Evolutionary conservation across 2,113 vertebrate species (phyloP), one percentile per base, ranked within the genome.

Genomic region (Tauraco erythrolophus): DNA sequence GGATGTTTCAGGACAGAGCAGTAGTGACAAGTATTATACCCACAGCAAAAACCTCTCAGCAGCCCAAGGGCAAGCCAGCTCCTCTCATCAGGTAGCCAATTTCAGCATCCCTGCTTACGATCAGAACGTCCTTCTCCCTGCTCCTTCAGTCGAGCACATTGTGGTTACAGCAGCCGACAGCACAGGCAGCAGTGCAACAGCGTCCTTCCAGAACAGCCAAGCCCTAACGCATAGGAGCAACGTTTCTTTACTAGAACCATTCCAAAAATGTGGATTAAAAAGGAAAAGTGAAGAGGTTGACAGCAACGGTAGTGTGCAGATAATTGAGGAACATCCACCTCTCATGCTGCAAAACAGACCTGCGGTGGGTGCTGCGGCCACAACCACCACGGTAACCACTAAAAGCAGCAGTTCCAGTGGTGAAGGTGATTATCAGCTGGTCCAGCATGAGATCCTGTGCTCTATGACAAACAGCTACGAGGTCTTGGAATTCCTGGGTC

Each of bases 401-500:
- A 99, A 99, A 85, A 99, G 99, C 98, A 99, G 99, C 98, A 99
- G 98, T 98, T 99, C 99, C 93, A 99, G 98, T 65, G 99, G 99
- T 22, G 99, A 99, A 97, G 99, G 99, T 1, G 99, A 99, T 98
- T 99, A 99, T 97, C 99, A 99, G 97, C 99, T 99, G 96, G 99
- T 99, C 79, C 99, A 99, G 95, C 99, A 99, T 75, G 99, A 99
- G 98, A 99, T 99, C 88, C 98, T 99, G 89, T 99, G 99, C 97
- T 99, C 99, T 5, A 99, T 99, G 98, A 99, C 99, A 95, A 99
- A 99, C 97, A 99, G 98, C 98, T 99, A 99, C 4, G 99, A 99
- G 97, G 99, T 99, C 89, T 98, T 99, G 27, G 99, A 99, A 98
- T 99, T 99, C 95, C 98, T 99, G 87, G 99, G 99, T 24, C 98